Conservation (phyloP, 1,140 invertebrate species). For the Cydia fagiglandana region DNA sequence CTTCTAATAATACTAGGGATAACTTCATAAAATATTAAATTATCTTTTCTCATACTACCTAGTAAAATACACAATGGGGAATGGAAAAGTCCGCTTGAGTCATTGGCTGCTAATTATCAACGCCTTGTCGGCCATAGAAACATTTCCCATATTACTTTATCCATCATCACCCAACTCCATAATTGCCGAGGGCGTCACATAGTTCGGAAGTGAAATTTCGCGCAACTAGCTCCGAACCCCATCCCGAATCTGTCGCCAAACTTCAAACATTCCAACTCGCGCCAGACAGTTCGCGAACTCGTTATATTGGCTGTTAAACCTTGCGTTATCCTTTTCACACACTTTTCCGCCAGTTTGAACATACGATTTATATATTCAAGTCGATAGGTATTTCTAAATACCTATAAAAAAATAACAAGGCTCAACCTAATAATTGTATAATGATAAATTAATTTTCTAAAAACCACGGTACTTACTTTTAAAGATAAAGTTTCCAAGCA, state of each 20-base stretch:
- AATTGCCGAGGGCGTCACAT: constrained; percentile 43
- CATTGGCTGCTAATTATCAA: constrained; percentile 2
- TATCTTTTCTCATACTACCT: too few species aligned
- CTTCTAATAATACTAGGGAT: too few species aligned
- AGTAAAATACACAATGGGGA: neutral
- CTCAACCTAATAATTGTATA: too few species aligned
- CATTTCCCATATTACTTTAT: constrained; percentile 37
- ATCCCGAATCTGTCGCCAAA: constrained; percentile 53
- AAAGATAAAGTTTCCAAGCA: neutral
- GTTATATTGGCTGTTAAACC: constrained; percentile 46
- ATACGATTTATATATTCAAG: neutral
- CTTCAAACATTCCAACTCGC: constrained; percentile 51
- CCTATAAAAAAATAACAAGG: neutral
- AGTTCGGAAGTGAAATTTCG: constrained; percentile 49
- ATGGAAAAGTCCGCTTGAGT: neutral
- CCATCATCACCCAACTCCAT: constrained; percentile 42
- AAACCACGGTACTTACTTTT: neutral
- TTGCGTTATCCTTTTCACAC: constrained; percentile 43
- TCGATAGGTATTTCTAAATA: neutral
- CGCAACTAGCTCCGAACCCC: constrained; percentile 40
- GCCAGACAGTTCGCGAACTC: constrained; percentile 47
- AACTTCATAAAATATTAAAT: too few species aligned
- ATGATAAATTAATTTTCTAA: too few species aligned
- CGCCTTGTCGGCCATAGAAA: constrained; percentile 13
- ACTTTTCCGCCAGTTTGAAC: constrained; percentile 32